These are phyloP conservation scores for Melinaea marsaeus DNA, from an alignment of 2,888 invertebrate genomes.

Conservation along the genomic window DNA sequence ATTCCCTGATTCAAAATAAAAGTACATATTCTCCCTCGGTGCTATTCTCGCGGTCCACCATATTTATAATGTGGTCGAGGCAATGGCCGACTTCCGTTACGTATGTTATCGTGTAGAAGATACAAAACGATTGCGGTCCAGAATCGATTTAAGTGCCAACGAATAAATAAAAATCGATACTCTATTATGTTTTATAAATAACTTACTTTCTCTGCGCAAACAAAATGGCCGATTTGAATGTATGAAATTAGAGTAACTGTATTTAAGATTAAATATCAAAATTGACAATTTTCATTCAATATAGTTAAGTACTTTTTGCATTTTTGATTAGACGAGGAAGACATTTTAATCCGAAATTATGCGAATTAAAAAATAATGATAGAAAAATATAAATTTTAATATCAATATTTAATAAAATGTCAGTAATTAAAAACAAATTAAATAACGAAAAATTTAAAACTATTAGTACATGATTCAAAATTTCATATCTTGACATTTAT, in stretches of 20 bases:
- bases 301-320: neutral
- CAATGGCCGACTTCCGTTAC: constrained; percentile 50
- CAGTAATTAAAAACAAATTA: too few relatives aligned
- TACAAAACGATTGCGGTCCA: constrained; percentile 57
- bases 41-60: too few relatives aligned
- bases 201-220: constrained; percentile 38
- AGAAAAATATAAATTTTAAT: too few relatives aligned
- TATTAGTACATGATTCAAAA: too few relatives aligned
- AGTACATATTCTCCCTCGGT: too few relatives aligned
- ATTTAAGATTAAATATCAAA: constrained; percentile 19
- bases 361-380: too few relatives aligned
- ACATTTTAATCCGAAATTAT: too few relatives aligned
- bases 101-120: constrained; percentile 61
- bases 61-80: constrained; percentile 18
- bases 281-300: neutral
- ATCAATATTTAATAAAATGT: too few relatives aligned
- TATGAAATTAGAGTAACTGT: constrained; percentile 39
- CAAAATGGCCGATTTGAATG: constrained; percentile 34
- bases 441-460: too few relatives aligned
- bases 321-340: neutral
- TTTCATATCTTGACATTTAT: too few relatives aligned
- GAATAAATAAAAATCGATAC: constrained; percentile 59
- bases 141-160: constrained; percentile 55
- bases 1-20: too few relatives aligned
- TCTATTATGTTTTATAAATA: constrained; percentile 41